These are phyloP conservation scores for Agelastica alni DNA, from an alignment of 2,888 invertebrate species.

Conservation along the genomic window DNA sequence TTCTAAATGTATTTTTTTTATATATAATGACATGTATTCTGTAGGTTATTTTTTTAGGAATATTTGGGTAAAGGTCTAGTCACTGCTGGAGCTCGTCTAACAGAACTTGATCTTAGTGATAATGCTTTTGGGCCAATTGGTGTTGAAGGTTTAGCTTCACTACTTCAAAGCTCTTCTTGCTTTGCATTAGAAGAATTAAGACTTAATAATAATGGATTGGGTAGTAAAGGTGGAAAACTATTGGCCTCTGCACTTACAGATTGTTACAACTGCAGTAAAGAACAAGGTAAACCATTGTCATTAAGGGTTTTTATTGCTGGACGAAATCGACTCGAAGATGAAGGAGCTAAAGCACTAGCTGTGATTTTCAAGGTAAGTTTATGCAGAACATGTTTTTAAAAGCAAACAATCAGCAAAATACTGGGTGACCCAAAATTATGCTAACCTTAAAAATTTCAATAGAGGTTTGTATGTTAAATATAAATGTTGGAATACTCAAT, in stretches of 20 bases:
- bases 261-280: slow-evolving; percentile 68
- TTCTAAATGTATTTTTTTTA: too few species aligned
- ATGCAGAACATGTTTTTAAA: too few species aligned
- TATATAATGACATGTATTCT: too few species aligned
- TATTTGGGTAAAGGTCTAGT: slow-evolving; percentile 82
- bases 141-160: slow-evolving; percentile 80
- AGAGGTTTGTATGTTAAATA: too few species aligned
- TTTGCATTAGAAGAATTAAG: slow-evolving; percentile 80
- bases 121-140: slow-evolving; percentile 97
- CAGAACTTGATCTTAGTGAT: slow-evolving; percentile 90
- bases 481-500: too few species aligned
- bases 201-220: slow-evolving; percentile 97
- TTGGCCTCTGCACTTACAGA: slow-evolving; percentile 76
- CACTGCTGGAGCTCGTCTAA: slow-evolving; percentile 75
- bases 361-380: slow-evolving; percentile 79
- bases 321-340: slow-evolving; percentile 92
- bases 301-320: slow-evolving; percentile 89
- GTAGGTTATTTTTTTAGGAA: slow-evolving; percentile 62
- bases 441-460: too few species aligned
- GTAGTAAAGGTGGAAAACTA: slow-evolving; percentile 85
- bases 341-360: slow-evolving; percentile 85
- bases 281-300: slow-evolving; percentile 70
- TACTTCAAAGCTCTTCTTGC: slow-evolving; percentile 83
- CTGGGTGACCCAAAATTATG: too few species aligned
- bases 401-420: too few species aligned